Conservation (phyloP, 2,797 vertebrate species). For the Chaetophractus vellerosus region DNA sequence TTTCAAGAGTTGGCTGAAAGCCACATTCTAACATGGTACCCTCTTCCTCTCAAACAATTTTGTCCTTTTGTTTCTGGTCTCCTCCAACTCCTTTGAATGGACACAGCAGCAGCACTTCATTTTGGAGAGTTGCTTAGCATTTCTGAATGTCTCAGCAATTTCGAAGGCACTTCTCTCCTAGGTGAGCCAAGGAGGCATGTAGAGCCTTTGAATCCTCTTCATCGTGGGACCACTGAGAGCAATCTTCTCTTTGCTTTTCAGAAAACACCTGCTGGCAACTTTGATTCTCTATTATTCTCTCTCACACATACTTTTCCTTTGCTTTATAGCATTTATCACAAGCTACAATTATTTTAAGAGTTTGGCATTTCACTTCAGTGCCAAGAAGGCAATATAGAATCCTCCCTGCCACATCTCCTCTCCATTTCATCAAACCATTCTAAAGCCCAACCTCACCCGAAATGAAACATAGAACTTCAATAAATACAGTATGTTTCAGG, state of each 20-base stretch:
- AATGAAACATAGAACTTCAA: not conserved
- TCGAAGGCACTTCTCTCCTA: constrained; percentile 47
- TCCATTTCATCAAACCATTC: not conserved
- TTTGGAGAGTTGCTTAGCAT: constrained; percentile 36
- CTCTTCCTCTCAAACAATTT: not conserved
- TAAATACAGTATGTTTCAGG: not conserved
- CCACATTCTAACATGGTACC: not conserved
- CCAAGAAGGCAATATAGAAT: not conserved
- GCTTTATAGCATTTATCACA: constrained; percentile 30
- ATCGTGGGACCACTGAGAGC: constrained; percentile 20
- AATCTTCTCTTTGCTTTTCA: constrained; percentile 57
- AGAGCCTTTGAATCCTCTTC: constrained; percentile 64
- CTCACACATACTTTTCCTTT: not conserved
- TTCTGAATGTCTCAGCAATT: constrained; percentile 38
- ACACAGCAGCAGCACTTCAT: not conserved
- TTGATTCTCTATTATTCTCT: constrained; percentile 44
- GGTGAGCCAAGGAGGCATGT: constrained; percentile 34
- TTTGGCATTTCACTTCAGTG: constrained; percentile 11
- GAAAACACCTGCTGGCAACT: constrained; percentile 55
- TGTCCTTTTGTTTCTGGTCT: not conserved
- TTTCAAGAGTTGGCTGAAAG: not conserved
- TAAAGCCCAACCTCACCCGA: not conserved
- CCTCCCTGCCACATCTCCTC: not conserved
- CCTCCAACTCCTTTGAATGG: not conserved
- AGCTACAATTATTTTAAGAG: constrained; percentile 55